Percentiles rank a stretch among this genome's conserved stretches.
Conservation (phyloP, 2,888 invertebrate species). For the Liodrosophila aerea region DNA sequence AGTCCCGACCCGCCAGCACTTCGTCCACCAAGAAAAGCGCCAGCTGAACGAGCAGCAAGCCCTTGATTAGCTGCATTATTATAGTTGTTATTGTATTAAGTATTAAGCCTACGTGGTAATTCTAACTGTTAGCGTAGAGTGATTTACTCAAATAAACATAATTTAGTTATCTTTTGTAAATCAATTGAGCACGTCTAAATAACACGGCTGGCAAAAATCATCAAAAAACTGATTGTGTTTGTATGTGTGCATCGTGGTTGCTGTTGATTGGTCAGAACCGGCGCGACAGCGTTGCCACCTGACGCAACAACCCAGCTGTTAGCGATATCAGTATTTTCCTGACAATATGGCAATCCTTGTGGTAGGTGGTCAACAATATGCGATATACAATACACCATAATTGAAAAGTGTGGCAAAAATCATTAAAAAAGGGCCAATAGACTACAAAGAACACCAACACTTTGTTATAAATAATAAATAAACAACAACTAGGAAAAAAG, state of each 20-base stretch:
- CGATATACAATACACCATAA: no score
- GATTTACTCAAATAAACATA: slow-evolving; percentile 38
- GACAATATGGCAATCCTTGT: no score
- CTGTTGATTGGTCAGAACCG: slow-evolving; percentile 72
- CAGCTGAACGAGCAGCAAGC: slow-evolving; percentile 59
- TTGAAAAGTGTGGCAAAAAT: no score
- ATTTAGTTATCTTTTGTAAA: slow-evolving; percentile 27
- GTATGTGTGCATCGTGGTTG: slow-evolving; percentile 75
- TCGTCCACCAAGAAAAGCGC: slow-evolving; percentile 62
- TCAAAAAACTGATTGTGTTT: slow-evolving; percentile 46
- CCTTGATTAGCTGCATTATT: slow-evolving; percentile 65
- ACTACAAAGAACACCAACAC: no score
- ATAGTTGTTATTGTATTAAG: slow-evolving; percentile 10
- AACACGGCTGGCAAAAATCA: slow-evolving; percentile 61
- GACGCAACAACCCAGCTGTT: slow-evolving; percentile 7
- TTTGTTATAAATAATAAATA: no score
- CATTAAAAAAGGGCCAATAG: no score
- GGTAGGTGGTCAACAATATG: no score
- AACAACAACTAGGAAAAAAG: no score
- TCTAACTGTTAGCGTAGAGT: neutral
- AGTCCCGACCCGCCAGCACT: slow-evolving; percentile 89
- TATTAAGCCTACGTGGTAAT: slow-evolving; percentile 26
- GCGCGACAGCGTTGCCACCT: slow-evolving; percentile 42
- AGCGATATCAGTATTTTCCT: neutral
- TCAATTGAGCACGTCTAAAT: slow-evolving; percentile 28